These are phyloP conservation scores for Mythimna albipuncta DNA, from an alignment of 2,888 invertebrate genomes.

Conservation along the genomic window DNA sequence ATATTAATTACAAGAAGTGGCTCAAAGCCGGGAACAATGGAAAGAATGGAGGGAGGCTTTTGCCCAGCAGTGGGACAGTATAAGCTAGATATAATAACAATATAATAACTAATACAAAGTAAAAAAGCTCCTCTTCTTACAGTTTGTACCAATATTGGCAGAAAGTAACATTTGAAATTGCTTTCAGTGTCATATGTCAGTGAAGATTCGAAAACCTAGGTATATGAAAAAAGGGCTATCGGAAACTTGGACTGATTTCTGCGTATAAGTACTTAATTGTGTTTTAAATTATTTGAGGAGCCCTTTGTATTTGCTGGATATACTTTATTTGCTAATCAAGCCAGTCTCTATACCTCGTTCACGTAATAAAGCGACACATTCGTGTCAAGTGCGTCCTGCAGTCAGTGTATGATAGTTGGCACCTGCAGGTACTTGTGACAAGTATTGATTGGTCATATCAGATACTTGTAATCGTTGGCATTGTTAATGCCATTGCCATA, in stretches of 20 bases:
- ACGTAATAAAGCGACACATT: background rate
- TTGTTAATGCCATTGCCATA: conserved; percentile 35
- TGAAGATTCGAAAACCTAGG: background rate
- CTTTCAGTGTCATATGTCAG: background rate
- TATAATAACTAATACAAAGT: background rate
- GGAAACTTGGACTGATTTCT: background rate
- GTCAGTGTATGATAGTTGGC: conserved; percentile 9
- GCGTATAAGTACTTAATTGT: background rate
- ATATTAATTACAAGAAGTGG: no score
- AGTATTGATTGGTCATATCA: conserved; percentile 36
- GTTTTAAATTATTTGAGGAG: background rate
- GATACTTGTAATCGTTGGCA: conserved; percentile 21
- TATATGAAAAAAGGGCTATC: background rate
- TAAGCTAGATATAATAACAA: no score
- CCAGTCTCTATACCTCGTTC: background rate
- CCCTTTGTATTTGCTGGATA: background rate
- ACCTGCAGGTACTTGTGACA: background rate
- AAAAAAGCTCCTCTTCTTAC: background rate
- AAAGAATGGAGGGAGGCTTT: no score
- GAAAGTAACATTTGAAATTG: background rate
- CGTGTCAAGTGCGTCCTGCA: background rate
- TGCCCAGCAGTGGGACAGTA: no score
- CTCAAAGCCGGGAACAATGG: no score
- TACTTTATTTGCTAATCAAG: background rate
- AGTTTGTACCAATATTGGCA: background rate